Percentiles rank a stretch among this genome's conserved stretches.
phyloP scores from a whole-genome alignment of 2,797 vertebrate species.

The Lutjanus campechanus region DNA sequence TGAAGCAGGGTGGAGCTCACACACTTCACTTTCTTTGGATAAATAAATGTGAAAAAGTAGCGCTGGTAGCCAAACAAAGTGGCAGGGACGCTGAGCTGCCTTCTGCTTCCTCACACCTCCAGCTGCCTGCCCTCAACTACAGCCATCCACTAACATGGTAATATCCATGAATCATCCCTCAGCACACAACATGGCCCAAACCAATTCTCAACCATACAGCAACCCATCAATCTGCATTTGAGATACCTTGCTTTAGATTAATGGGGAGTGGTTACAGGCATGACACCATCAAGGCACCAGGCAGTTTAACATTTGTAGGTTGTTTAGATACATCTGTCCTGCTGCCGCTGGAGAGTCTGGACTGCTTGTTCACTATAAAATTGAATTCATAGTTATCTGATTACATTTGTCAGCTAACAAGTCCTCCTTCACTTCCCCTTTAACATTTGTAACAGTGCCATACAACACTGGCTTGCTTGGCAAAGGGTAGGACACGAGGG shows the following conservation, averaged over 20 bases:
- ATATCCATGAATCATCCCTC: constrained; percentile 57
- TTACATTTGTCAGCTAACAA: background rate
- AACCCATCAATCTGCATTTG: constrained; percentile 48
- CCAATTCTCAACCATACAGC: constrained; percentile 20
- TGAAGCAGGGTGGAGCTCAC: constrained; percentile 17
- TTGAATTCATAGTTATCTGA: background rate
- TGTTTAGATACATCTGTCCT: constrained; percentile 14
- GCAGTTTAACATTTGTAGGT: constrained; percentile 9
- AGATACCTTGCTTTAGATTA: constrained; percentile 37
- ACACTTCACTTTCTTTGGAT: constrained; percentile 20
- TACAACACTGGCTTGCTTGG: background rate
- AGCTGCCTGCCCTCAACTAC: constrained; percentile 48
- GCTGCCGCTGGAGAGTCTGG: background rate
- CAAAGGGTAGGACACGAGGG: background rate
- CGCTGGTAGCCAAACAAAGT: constrained; percentile 24
- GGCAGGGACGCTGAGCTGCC: constrained; percentile 44
- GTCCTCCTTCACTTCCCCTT: background rate
- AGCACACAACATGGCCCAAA: constrained; percentile 19
- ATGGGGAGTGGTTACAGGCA: constrained; percentile 18
- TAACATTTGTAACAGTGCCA: constrained; percentile 2
- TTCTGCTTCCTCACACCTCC: constrained; percentile 59
- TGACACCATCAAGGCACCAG: constrained; percentile 31
- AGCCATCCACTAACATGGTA: constrained; percentile 43
- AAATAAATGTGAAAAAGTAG: constrained; percentile 41
- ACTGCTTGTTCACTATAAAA: constrained; percentile 1